Conservation (phyloP, 2,113 vertebrate species). For the Melanostigma gelatinosum region DNA sequence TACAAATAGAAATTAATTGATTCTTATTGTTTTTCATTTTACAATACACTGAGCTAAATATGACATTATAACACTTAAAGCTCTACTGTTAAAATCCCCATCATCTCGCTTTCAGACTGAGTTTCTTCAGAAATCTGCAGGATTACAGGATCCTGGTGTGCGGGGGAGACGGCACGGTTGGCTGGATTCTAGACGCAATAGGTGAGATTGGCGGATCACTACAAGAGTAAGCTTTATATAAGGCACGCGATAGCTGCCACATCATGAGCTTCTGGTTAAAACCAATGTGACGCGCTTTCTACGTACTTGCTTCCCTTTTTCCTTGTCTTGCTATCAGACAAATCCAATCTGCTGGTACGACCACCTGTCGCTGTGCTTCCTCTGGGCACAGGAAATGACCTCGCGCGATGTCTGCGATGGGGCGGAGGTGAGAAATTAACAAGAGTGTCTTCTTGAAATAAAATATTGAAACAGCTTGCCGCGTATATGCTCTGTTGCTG, state of each 20-base stretch:
- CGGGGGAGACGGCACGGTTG: conserved; percentile 94
- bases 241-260: background rate
- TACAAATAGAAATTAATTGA: background rate
- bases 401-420: conserved; percentile 93
- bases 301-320: background rate
- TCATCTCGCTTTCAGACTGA: conserved; percentile 81
- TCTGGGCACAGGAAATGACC: conserved; percentile 94
- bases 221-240: background rate
- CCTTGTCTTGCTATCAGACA: conserved; percentile 81
- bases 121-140: conserved; percentile 88
- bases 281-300: background rate
- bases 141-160: conserved; percentile 90
- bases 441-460: background rate
- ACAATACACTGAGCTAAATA: background rate
- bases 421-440: conserved; percentile 87
- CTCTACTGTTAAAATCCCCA: background rate
- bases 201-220: conserved; percentile 75
- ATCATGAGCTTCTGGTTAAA: background rate
- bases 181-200: conserved; percentile 94
- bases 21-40: background rate
- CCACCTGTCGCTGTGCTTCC: conserved; percentile 93
- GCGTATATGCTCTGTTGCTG: background rate
- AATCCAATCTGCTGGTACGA: conserved; percentile 83
- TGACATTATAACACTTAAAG: background rate
- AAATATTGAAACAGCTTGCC: background rate